These are phyloP conservation scores for Threskiornis aethiopicus DNA, from an alignment of 2,797 vertebrate species.

Conservation along the genomic window DNA sequence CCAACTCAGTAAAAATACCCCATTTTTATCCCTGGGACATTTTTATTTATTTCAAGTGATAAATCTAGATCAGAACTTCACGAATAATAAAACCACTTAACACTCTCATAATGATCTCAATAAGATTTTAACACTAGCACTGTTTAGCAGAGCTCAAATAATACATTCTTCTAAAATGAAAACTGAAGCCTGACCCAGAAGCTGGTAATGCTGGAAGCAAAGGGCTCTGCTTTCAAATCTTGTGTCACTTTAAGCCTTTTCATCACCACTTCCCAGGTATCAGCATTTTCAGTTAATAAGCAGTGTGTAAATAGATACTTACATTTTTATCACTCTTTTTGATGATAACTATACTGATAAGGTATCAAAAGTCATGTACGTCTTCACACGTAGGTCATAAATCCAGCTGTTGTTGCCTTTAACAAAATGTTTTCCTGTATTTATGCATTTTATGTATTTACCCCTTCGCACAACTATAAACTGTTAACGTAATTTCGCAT, in stretches of 20 bases:
- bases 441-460: not conserved
- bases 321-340: not conserved
- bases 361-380: not conserved
- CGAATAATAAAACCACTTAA: not conserved
- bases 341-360: not conserved
- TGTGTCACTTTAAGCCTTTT: not conserved
- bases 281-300: not conserved
- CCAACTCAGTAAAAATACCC: not conserved
- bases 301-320: not conserved
- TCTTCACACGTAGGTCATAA: not conserved
- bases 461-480: not conserved
- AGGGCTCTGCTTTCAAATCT: not conserved
- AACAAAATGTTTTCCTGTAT: not conserved
- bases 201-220: not conserved
- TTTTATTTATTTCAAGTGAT: not conserved
- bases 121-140: not conserved
- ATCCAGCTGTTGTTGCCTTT: not conserved
- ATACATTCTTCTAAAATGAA: not conserved
- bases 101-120: rapidly evolving
- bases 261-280: not conserved
- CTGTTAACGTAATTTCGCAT: not conserved
- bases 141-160: not conserved
- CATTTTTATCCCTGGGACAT: not conserved
- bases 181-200: not conserved
- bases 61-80: not conserved